Evolutionary conservation across 2,113 vertebrate genomes (phyloP).

Genomic region (Misgurnus anguillicaudatus): DNA sequence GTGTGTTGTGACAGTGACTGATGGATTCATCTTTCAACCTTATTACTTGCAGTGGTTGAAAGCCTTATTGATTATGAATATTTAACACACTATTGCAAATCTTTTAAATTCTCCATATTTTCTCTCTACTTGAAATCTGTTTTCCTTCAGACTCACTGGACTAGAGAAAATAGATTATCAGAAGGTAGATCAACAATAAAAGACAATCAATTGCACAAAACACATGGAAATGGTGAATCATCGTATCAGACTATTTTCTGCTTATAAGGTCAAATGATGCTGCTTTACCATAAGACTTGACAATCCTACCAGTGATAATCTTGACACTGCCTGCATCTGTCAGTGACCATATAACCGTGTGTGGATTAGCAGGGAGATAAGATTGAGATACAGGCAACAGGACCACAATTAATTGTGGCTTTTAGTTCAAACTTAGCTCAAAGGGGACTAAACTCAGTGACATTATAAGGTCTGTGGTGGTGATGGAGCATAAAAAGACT

Average conservation of each 20-base stretch:
- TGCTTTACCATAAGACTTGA: neutral
- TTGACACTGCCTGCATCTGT: slow-evolving; percentile 34
- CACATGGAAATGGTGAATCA: neutral
- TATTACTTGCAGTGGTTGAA: slow-evolving; percentile 9
- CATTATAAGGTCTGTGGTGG: neutral
- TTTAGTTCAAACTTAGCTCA: slow-evolving; percentile 61
- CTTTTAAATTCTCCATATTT: neutral
- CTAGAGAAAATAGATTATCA: no score
- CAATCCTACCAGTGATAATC: slow-evolving; percentile 28
- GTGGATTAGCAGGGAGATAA: slow-evolving; percentile 48
- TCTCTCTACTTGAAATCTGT: neutral
- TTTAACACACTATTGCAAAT: neutral
- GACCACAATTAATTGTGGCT: slow-evolving; percentile 54
- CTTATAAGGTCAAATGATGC: neutral
- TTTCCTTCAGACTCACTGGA: no score
- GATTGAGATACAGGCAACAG: slow-evolving; percentile 61
- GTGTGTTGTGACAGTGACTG: slow-evolving; percentile 54
- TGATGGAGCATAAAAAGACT: neutral
- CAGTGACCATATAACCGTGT: slow-evolving; percentile 14
- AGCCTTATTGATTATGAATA: neutral
- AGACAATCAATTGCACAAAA: neutral
- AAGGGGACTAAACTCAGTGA: slow-evolving; percentile 30
- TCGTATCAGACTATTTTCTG: neutral
- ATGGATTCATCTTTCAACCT: slow-evolving; percentile 40
- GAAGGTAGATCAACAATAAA: neutral